Percentiles rank a stretch among this genome's conserved stretches.
Conservation (phyloP, 2,797 vertebrate species). For the Poliocrania exsul region DNA sequence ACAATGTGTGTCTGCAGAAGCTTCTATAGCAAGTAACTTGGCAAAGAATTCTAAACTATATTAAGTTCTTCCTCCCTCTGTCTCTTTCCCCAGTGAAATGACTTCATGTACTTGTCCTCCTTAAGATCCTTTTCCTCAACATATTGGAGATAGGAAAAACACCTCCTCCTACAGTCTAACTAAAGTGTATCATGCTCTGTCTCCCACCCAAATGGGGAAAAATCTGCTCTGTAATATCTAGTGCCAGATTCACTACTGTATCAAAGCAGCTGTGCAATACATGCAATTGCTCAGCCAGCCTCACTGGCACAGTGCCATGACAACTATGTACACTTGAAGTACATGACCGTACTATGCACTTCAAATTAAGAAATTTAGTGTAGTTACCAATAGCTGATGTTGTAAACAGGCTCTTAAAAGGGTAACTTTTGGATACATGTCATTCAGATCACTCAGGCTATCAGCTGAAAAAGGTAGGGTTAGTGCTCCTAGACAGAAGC, state of each 20-base stretch:
- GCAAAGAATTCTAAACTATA: not conserved
- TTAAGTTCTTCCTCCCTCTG: not conserved
- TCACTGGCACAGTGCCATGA: not conserved
- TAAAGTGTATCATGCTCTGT: not conserved
- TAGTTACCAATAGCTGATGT: not conserved
- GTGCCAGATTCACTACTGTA: not conserved
- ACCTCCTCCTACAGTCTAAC: not conserved
- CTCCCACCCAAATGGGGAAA: not conserved
- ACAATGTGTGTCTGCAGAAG: slow-evolving; percentile 1
- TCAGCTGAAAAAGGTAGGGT: not conserved
- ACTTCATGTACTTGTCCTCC: not conserved
- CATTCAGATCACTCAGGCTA: not conserved
- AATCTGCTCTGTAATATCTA: not conserved
- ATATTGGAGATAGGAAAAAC: not conserved
- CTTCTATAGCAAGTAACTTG: not conserved
- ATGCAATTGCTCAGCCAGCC: not conserved
- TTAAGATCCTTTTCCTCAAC: not conserved
- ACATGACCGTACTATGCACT: not conserved
- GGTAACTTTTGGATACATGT: not conserved
- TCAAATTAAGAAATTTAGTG: not conserved
- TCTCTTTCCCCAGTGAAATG: not conserved
- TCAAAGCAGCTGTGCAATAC: not conserved
- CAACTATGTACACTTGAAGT: not conserved
- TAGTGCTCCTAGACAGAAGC: not conserved
- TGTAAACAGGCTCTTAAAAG: not conserved